Evolutionary conservation across 2,113 vertebrate genomes (phyloP).

Genomic region (Ceyx margarethae): DNA sequence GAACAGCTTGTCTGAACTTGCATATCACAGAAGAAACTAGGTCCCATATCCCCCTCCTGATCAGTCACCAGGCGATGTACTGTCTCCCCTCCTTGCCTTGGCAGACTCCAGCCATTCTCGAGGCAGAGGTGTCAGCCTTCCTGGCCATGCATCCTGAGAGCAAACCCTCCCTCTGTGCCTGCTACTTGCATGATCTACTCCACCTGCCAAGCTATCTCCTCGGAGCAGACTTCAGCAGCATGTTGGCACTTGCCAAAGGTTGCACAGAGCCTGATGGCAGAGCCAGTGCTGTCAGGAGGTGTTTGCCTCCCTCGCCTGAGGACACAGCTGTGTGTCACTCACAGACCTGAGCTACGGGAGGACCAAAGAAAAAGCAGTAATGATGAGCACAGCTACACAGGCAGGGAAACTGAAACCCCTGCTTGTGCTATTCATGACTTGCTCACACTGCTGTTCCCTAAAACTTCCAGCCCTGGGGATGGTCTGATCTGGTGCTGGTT

Average conservation of each 20-base stretch:
- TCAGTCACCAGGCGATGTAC: neutral
- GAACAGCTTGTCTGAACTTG: neutral
- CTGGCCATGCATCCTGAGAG: rapidly evolving
- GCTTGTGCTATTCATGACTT: neutral
- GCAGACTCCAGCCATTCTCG: neutral
- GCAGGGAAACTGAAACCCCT: neutral
- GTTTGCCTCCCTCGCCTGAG: neutral
- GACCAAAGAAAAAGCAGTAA: neutral
- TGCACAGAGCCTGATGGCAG: neutral
- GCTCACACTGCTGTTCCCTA: neutral
- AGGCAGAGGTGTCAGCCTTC: neutral
- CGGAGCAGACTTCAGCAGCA: neutral
- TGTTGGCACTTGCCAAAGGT: neutral
- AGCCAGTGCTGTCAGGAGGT: neutral
- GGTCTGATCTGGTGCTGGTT: neutral
- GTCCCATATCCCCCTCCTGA: neutral
- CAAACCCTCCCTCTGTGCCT: neutral
- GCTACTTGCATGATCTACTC: neutral
- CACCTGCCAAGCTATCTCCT: neutral
- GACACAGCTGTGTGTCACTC: neutral
- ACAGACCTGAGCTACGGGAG: neutral
- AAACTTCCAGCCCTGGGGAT: neutral
- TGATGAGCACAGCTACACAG: neutral
- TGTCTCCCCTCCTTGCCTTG: neutral
- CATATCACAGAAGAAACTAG: neutral